Evolutionary conservation across 1,140 invertebrate species (phyloP).

Genomic region (Tribolium castaneum): DNA sequence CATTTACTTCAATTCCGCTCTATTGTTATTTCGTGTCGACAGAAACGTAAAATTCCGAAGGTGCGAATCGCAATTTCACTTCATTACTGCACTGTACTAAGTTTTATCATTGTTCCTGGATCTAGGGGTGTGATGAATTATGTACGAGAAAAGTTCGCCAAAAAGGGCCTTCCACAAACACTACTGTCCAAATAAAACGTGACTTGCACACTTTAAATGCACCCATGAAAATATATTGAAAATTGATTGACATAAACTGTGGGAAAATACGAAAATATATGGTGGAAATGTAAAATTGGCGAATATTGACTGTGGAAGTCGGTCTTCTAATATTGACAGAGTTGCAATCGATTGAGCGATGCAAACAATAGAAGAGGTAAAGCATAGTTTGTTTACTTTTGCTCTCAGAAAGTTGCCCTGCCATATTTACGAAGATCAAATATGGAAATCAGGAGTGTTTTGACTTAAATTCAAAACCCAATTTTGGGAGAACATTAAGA

Average conservation of each 20-base stretch:
- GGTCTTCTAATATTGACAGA: slow-evolving; percentile 29
- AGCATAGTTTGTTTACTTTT: slow-evolving; percentile 34
- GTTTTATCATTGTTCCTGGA: slow-evolving; percentile 23
- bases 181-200: slow-evolving; percentile 25
- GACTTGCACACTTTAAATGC: slow-evolving; percentile 29
- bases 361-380: slow-evolving; percentile 29
- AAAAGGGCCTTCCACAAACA: background rate
- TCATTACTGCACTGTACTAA: slow-evolving; percentile 12
- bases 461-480: background rate
- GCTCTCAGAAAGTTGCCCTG: slow-evolving; percentile 24
- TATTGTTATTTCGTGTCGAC: slow-evolving; percentile 24
- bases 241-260: slow-evolving; percentile 36
- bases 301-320: slow-evolving; percentile 27
- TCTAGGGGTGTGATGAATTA: slow-evolving; percentile 22
- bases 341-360: slow-evolving; percentile 31
- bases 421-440: slow-evolving; percentile 30
- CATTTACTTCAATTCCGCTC: slow-evolving; percentile 50
- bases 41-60: background rate
- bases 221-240: slow-evolving; percentile 26
- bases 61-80: slow-evolving; percentile 14
- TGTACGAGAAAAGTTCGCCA: slow-evolving; percentile 9
- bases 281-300: slow-evolving; percentile 35
- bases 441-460: slow-evolving; percentile 26
- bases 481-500: background rate
- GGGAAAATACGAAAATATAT: slow-evolving; percentile 17